Conservation (phyloP, 2,888 invertebrate species). For the Tryphoninae sp. region DNA sequence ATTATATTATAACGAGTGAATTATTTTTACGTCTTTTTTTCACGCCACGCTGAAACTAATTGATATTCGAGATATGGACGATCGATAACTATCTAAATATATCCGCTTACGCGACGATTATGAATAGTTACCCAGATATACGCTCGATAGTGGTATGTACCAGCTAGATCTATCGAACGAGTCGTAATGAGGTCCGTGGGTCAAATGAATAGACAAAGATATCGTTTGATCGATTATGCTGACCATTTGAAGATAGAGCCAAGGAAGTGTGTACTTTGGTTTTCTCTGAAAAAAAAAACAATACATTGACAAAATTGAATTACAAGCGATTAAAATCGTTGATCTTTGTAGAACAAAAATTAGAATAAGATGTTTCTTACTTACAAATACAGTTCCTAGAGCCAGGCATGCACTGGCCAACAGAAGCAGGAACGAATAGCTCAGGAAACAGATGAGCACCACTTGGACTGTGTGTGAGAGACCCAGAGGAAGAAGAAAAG, state of each 20-base stretch:
- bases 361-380: conserved; percentile 58
- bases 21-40: not conserved
- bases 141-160: conserved; percentile 75
- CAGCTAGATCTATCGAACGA: conserved; percentile 70
- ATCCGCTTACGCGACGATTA: not conserved
- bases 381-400: conserved; percentile 76
- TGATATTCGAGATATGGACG: not conserved
- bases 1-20: not conserved
- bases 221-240: conserved; percentile 77
- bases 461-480: conserved; percentile 68
- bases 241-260: conserved; percentile 78
- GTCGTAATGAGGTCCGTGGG: conserved; percentile 67
- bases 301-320: not conserved
- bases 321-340: not conserved
- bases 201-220: conserved; percentile 73
- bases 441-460: conserved; percentile 72
- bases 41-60: not conserved
- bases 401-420: conserved; percentile 75
- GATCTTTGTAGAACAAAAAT: not conserved
- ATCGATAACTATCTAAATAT: not conserved
- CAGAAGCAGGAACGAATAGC: conserved; percentile 73
- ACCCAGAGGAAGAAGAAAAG: conserved; percentile 15
- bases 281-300: conserved; percentile 72
- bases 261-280: conserved; percentile 74
- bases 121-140: conserved; percentile 75